Base-by-base conservation (phyloP, 2,888 invertebrate species). In the Molorchus minor region DNA sequence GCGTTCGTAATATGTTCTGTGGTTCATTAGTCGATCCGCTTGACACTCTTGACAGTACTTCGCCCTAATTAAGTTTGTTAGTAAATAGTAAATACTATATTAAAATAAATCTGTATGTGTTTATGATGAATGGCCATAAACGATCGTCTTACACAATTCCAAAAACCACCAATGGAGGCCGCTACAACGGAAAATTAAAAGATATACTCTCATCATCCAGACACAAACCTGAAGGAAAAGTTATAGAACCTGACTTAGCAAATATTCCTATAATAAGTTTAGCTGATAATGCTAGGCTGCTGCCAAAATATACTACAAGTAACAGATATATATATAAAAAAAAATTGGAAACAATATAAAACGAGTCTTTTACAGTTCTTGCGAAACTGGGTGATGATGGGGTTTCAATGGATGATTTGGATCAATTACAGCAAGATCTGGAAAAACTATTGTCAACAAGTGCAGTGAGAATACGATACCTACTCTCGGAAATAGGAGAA, bases 341-440 rank as follows among this genome's bases (percentile, higher is more conserved):
- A n/a, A 3, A 7, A 33, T 15, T 35, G 30, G 0, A 43, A 33
- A 38, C 29, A 12, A 1, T 16, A 19, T 8, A 15, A 21, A 25
- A 40, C 12, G 40, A 46, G 58, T 21, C 47, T 38, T 44, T 61
- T 41, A 43, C 59, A 74, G 86, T 90, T 17, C 80, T 92, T 45
- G 84, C 86, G 8, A 85, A 91, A 54, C 84, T 87, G 25, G 83
- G 86, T 1, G 91, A 91, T 58, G 93, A 93, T 73, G 87, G 88
- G 2, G 87, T 96, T 60, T 90, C 88, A 13, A 90, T 94, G 84
- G 96, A 96, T 71, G 96, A 97, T 76, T 82, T 96, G 44, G 95
- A 96, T 77, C 85, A 87, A 1, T 82, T 97, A 7, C 96, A 97
- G 78, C 81, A 90, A 47, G 96, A 97, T 77, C 80, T 96, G 47